Base-by-base conservation (phyloP, 64 coral and sea anemone species). In the Montipora foliosa region DNA sequence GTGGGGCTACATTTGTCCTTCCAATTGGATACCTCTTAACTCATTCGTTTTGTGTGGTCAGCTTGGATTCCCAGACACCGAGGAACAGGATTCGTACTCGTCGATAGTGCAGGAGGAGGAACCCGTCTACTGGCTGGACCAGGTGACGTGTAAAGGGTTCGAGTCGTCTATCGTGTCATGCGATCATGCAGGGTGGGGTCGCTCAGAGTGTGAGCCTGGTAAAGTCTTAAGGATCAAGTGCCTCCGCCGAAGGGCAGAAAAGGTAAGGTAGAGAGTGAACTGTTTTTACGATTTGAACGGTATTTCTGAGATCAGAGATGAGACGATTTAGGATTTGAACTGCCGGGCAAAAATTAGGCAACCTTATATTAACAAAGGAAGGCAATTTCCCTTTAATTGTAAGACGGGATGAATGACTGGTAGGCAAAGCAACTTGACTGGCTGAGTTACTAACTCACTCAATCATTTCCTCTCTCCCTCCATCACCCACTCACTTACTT, bases 101-200 rank as follows among this genome's bases (percentile, higher is more conserved):
- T 9, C 59, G 48, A 72, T n/a, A 0, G 14, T 88, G 7, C 82
- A 92, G 47, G 83, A 90, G 1, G n/a, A 21, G 14, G 64, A 87
- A 49, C 89, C 80, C 50, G 67, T 79, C 4, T 95, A 87, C 88
- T 73, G 90, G 82, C 74, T 95, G 46, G 85, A 83, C 51, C 89
- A 85, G 49, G 89, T 95, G 58, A 92, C 77, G 44, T 95, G 94
- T 78, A 88, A 82, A 22, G 94, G 94, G 4, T 88, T 76, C 44
- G 94, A 95, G 67, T 92, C 94, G 8, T 92, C 94, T 12, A 91
- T 95, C n/a, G 67, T 92, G n/a, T 91, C 82, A 37, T 95, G 94
- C 74, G 89, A 87, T 29, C 89, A 95, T 78, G 29, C 76, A 5
- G 83, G 77, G 11, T 95, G 81, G 89, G 89, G 83, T 9, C 24